phyloP scores from a whole-genome alignment of 2,797 vertebrate genomes.

The Hybognathus amarus region DNA sequence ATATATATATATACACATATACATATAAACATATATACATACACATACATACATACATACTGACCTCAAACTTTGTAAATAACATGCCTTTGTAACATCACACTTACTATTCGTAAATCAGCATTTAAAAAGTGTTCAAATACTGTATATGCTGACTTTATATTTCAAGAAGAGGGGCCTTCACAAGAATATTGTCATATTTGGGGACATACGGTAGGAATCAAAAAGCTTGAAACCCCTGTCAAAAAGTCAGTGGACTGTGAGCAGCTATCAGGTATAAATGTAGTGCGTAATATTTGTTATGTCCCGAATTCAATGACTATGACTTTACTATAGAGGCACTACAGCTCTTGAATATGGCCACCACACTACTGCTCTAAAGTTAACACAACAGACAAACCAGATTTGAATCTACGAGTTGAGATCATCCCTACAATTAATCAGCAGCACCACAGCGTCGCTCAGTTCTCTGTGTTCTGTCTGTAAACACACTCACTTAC shows the following conservation, averaged over 20 bases:
- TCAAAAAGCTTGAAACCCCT: neutral
- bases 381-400: constrained; percentile 22
- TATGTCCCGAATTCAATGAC: neutral
- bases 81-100: neutral
- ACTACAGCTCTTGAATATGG: neutral
- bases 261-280: too few relatives aligned
- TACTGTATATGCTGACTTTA: neutral
- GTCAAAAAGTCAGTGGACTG: neutral
- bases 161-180: neutral
- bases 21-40: too few relatives aligned
- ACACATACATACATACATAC: too few relatives aligned
- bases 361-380: neutral
- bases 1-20: too few relatives aligned
- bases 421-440: constrained; percentile 39
- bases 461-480: constrained; percentile 22
- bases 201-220: neutral
- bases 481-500: constrained; percentile 22
- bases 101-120: neutral
- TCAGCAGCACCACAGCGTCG: neutral
- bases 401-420: constrained; percentile 9
- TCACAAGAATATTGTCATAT: neutral
- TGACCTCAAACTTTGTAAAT: neutral
- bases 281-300: neutral
- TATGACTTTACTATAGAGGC: neutral
- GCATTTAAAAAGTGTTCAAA: neutral